Percentiles rank a stretch among this genome's conserved stretches.
phyloP scores from a whole-genome alignment of 2,797 vertebrate species.

The Prunella strophiata region DNA sequence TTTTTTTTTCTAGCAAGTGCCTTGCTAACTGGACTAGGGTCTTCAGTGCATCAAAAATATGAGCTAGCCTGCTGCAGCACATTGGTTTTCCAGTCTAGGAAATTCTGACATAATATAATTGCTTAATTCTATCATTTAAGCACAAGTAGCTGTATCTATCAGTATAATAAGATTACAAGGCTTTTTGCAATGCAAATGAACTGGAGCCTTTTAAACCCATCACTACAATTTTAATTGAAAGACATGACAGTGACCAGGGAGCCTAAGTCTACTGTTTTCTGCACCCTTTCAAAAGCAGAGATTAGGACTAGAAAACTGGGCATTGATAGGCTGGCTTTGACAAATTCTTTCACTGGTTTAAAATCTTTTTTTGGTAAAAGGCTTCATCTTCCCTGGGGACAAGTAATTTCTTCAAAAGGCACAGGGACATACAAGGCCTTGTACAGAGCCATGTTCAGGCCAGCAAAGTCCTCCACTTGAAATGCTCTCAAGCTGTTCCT shows the following conservation, averaged over 20 bases:
- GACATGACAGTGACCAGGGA: neutral
- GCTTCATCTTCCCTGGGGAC: neutral
- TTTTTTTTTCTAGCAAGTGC: neutral
- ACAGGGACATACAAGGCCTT: neutral
- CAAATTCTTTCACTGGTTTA: neutral
- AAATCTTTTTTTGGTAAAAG: neutral
- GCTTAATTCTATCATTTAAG: neutral
- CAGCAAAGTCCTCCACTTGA: neutral
- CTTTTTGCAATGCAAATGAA: neutral
- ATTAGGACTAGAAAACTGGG: neutral
- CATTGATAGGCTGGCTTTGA: neutral
- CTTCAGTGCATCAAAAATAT: neutral
- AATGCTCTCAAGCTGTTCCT: neutral
- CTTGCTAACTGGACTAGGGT: neutral
- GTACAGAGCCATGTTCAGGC: neutral
- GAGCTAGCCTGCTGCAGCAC: neutral
- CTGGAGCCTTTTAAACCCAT: neutral
- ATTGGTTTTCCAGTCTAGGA: neutral
- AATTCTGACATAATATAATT: neutral
- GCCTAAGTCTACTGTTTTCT: fast-evolving
- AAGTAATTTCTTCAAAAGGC: neutral
- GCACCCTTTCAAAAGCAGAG: neutral
- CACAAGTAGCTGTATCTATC: neutral
- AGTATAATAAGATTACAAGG: neutral
- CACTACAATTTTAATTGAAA: neutral